Evolutionary conservation across 2,888 invertebrate species (phyloP), one percentile per base, ranked within the genome.

Genomic region (Conistra vaccinii): DNA sequence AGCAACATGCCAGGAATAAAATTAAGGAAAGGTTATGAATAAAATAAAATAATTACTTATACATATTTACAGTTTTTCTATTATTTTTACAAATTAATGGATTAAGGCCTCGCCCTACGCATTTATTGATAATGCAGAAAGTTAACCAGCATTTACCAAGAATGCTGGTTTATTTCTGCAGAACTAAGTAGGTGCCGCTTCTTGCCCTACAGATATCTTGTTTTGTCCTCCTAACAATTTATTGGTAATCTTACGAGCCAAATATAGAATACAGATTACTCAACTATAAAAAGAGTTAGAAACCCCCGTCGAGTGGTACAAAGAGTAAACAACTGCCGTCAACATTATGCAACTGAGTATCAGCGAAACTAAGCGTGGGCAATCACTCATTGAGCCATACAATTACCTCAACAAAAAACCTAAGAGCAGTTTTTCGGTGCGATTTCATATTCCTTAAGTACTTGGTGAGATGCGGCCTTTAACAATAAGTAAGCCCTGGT

Each of bases 1-100:
- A 77, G 68, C 80, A 80, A 80, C 80, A 80, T 80, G 80, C 80
- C 80, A 73, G n/a, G n/a, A 42, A 57, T 26, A 20, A n/a, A 23
- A 20, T 35, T 29, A 35, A 57, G 14, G 32, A 32, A 55, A 1
- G 48, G 4, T 45, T 51, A 29, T 12, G 29, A 29, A 51, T 26
- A 23, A 58, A 57, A 73, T 45, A 29, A 48, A 23, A 23, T 9
- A 23, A 23, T 0, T 51, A 48, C 29, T 26, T 53, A 45, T 45
- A 71, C 42, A 42, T 42, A 48, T 35, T 35, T 45, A 45, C 17
- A 39, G 23, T 10, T 51, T 35, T n/a, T 12, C 3, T 39, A 9
- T 39, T 23, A 26, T 26, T 14, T 12, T n/a, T n/a, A 53, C 3
- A n/a, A 53, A 53, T 32, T n/a, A 48, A 23, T 45, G 29, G 14